Percentiles rank a stretch among this genome's conserved stretches.
Conservation (phyloP, 2,113 vertebrate species). For the Periophthalmus modestus region DNA sequence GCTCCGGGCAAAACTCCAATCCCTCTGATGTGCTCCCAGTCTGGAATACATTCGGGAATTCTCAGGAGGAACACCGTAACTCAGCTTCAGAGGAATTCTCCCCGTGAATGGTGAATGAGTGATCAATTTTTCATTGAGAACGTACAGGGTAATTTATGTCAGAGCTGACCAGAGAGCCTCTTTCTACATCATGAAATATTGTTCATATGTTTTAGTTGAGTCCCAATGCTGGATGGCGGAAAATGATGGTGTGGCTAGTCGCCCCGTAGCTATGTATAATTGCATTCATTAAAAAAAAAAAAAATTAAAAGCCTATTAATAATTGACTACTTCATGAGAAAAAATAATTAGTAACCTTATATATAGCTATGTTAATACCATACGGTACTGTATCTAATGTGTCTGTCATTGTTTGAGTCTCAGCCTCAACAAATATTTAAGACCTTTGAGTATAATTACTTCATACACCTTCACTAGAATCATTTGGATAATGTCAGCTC, state of each 20-base stretch:
- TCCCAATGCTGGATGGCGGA: neutral
- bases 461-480: too few relatives aligned
- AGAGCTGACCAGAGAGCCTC: constrained; percentile 23
- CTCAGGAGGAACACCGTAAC: constrained; percentile 33
- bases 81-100: constrained; percentile 32
- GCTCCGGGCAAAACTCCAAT: constrained; percentile 27
- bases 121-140: constrained; percentile 73
- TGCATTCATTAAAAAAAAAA: neutral
- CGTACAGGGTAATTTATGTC: constrained; percentile 64
- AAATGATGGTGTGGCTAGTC: neutral
- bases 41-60: constrained; percentile 38
- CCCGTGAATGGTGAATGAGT: constrained; percentile 55
- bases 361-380: too few relatives aligned
- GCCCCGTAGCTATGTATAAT: neutral
- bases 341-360: neutral
- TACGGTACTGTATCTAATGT: too few relatives aligned
- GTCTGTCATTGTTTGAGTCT: too few relatives aligned
- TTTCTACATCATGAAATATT: constrained; percentile 18
- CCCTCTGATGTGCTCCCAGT: constrained; percentile 47
- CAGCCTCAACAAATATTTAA: too few relatives aligned
- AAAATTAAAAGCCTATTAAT: neutral
- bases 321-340: neutral
- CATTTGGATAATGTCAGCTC: too few relatives aligned
- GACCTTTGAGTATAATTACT: too few relatives aligned
- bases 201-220: neutral